phyloP scores from a whole-genome alignment of 2,888 invertebrate species.

The Perizoma affinitatum region DNA sequence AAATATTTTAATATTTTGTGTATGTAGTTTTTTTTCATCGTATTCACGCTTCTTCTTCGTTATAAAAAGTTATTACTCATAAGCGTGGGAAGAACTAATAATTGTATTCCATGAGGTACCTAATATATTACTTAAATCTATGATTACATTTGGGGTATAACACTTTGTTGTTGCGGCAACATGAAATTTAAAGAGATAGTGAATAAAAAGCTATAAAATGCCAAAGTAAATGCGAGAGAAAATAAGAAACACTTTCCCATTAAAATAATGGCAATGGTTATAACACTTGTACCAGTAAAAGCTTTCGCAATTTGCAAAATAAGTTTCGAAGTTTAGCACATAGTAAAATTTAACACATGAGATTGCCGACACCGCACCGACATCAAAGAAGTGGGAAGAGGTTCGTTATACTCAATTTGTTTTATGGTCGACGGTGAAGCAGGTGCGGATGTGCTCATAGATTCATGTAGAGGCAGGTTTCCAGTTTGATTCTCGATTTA shows the following conservation, averaged over 20 bases:
- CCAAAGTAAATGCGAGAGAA: not conserved
- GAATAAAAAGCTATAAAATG: too few species aligned
- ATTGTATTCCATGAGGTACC: too few species aligned
- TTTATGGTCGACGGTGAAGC: slow-evolving; percentile 39
- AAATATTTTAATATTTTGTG: not conserved
- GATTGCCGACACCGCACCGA: slow-evolving; percentile 13
- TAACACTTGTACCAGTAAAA: not conserved
- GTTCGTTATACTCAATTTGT: slow-evolving; percentile 55
- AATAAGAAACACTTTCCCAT: slow-evolving; percentile 2
- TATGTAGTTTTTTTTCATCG: not conserved
- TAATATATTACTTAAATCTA: too few species aligned
- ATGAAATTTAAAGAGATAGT: too few species aligned
- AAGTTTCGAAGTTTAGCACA: not conserved
- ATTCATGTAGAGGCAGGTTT: too few species aligned
- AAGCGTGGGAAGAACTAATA: too few species aligned
- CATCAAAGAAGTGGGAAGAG: slow-evolving; percentile 49
- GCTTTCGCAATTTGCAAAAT: not conserved
- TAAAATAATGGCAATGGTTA: slow-evolving; percentile 1
- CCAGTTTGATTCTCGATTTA: too few species aligned
- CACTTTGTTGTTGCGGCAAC: too few species aligned
- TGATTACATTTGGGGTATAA: too few species aligned
- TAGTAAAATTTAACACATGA: slow-evolving; percentile 29
- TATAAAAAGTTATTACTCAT: too few species aligned
- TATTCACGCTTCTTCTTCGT: too few species aligned
- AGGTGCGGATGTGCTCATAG: slow-evolving; percentile 34